Conservation (phyloP, 1,140 invertebrate species). For the Anthonomus grandis region DNA sequence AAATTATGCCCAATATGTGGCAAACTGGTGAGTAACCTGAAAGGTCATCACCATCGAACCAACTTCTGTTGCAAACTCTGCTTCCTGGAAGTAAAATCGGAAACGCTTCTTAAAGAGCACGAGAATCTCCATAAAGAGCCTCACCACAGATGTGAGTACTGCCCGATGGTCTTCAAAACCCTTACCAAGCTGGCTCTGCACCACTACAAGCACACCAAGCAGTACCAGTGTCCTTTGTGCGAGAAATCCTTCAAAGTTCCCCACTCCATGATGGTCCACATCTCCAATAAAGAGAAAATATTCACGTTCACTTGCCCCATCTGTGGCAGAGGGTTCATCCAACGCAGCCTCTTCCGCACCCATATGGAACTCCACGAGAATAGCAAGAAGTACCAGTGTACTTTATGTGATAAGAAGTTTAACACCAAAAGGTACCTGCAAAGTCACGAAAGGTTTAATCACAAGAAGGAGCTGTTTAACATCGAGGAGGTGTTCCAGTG, state of each 20-base stretch:
- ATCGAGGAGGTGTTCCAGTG: constrained; percentile 32
- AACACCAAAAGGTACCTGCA: constrained; percentile 44
- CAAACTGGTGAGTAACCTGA: constrained; percentile 12
- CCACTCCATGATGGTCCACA: constrained; percentile 37
- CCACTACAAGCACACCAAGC: constrained; percentile 15
- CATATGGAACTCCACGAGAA: constrained; percentile 46
- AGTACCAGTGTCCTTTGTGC: constrained; percentile 25
- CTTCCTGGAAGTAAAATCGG: constrained; percentile 49
- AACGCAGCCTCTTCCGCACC: constrained; percentile 43
- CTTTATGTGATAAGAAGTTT: constrained; percentile 51
- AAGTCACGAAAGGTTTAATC: constrained; percentile 41
- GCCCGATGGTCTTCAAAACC: constrained; percentile 24
- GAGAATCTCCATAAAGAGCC: constrained; percentile 10
- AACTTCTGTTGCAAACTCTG: constrained; percentile 51
- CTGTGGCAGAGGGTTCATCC: constrained; percentile 52
- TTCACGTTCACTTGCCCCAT: constrained; percentile 51
- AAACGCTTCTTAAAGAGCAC: constrained; percentile 35
- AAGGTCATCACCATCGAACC: not conserved
- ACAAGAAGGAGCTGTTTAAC: constrained; percentile 34
- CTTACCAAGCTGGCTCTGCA: constrained; percentile 23
- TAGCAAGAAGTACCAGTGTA: constrained; percentile 45
- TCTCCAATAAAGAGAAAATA: constrained; percentile 51
- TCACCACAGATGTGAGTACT: constrained; percentile 31
- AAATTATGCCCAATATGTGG: constrained; percentile 24
- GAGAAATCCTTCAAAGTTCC: constrained; percentile 4